Evolutionary conservation across 37 sponge, comb jelly and placozoan genomes (phyloP).

Genomic region (Sycon ciliatum): DNA sequence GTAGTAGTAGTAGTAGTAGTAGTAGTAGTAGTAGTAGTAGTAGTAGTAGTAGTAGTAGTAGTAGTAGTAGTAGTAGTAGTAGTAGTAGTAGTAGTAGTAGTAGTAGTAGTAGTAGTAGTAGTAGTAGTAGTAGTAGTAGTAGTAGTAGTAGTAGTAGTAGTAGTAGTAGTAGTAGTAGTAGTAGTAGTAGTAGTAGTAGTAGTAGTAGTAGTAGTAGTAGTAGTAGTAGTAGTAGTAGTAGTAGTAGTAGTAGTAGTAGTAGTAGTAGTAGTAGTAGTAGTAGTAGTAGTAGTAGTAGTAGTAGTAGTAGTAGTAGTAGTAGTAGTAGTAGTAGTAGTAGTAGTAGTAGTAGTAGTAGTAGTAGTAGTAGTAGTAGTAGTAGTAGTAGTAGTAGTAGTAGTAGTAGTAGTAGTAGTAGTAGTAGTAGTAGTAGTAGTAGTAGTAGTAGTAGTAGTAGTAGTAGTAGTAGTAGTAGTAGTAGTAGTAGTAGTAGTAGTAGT

Average conservation of each 20-base stretch:
- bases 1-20: constrained; percentile 8
- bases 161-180: constrained; percentile 6
- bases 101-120: constrained; percentile 6
- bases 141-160: constrained; percentile 8
- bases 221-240: constrained; percentile 6
- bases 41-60: constrained; percentile 6
- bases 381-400: not conserved
- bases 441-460: constrained; percentile 8
- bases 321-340: not conserved
- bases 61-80: constrained; percentile 8
- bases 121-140: constrained; percentile 8
- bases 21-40: constrained; percentile 8
- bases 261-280: constrained; percentile 8
- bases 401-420: not conserved
- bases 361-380: not conserved
- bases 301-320: constrained; percentile 8
- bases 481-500: constrained; percentile 8
- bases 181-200: constrained; percentile 8
- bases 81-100: constrained; percentile 8
- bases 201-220: constrained; percentile 8
- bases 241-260: constrained; percentile 8
- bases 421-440: constrained; percentile 2
- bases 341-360: not conserved
- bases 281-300: constrained; percentile 6
- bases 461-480: constrained; percentile 6